Conservation (phyloP, 2,113 vertebrate species). For the Hymenochirus boettgeri region DNA sequence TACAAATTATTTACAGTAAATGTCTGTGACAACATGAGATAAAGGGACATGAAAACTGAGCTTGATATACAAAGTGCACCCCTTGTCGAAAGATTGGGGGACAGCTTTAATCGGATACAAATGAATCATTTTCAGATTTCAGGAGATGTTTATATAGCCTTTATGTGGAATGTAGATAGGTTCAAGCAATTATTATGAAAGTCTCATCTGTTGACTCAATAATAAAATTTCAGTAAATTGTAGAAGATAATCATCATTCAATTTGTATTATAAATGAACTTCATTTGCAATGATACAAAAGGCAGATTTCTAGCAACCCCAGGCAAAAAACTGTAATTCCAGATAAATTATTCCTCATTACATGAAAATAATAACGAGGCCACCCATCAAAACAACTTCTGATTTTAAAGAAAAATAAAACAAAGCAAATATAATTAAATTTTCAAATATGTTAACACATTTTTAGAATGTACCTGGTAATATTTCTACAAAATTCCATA, state of each 20-base stretch:
- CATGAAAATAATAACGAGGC: conserved; percentile 41
- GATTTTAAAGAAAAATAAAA: conserved; percentile 37
- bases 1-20: too few species aligned
- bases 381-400: conserved; percentile 36
- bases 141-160: conserved; percentile 33
- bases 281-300: conserved; percentile 33
- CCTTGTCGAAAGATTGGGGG: conserved; percentile 11
- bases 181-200: conserved; percentile 39
- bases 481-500: too few species aligned
- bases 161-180: conserved; percentile 30
- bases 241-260: conserved; percentile 40
- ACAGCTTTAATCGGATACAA: conserved; percentile 29
- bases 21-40: not conserved
- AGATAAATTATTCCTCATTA: conserved; percentile 44
- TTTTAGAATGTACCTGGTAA: conserved; percentile 5
- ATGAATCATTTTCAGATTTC: conserved; percentile 21
- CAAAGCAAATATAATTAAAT: conserved; percentile 12
- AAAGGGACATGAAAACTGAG: conserved; percentile 8
- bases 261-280: conserved; percentile 36
- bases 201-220: conserved; percentile 41
- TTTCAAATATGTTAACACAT: conserved; percentile 6
- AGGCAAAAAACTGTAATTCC: conserved; percentile 38
- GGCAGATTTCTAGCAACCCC: conserved; percentile 42
- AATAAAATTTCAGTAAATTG: conserved; percentile 39
- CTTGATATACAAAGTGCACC: conserved; percentile 7